Conservation (phyloP, 2,888 invertebrate genomes). For the Axea sp. region DNA sequence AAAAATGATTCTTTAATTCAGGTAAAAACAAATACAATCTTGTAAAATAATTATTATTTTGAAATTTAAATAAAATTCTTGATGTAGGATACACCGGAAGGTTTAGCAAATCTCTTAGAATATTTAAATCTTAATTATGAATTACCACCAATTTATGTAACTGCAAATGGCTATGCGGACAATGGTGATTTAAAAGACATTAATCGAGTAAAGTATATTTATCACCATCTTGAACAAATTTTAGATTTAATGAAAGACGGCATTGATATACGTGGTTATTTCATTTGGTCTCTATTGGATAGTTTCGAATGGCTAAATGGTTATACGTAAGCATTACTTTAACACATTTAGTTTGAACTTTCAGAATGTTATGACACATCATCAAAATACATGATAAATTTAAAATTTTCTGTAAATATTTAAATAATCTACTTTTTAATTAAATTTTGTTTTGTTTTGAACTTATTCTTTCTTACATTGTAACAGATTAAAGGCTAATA, state of each 20-base stretch:
- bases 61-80: neutral
- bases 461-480: too few species aligned
- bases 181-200: conserved; percentile 80
- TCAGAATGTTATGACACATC: too few species aligned
- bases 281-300: conserved; percentile 89
- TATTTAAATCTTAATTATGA: conserved; percentile 80
- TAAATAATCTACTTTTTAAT: too few species aligned
- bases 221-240: conserved; percentile 69
- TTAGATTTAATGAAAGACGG: conserved; percentile 65
- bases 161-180: conserved; percentile 83
- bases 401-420: too few species aligned
- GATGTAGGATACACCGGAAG: conserved; percentile 83
- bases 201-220: conserved; percentile 76
- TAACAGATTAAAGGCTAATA: too few species aligned
- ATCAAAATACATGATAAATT: too few species aligned
- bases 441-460: too few species aligned
- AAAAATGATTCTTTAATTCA: conserved; percentile 22
- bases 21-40: conserved; percentile 20
- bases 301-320: conserved; percentile 90
- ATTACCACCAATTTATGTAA: conserved; percentile 82
- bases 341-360: too few species aligned
- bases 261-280: conserved; percentile 81
- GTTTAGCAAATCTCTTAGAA: conserved; percentile 81
- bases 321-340: conserved; percentile 82
- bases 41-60: neutral